Evolutionary conservation across 2,888 invertebrate species (phyloP), one percentile per base, ranked within the genome.

Genomic region (Nephrotoma appendiculata): DNA sequence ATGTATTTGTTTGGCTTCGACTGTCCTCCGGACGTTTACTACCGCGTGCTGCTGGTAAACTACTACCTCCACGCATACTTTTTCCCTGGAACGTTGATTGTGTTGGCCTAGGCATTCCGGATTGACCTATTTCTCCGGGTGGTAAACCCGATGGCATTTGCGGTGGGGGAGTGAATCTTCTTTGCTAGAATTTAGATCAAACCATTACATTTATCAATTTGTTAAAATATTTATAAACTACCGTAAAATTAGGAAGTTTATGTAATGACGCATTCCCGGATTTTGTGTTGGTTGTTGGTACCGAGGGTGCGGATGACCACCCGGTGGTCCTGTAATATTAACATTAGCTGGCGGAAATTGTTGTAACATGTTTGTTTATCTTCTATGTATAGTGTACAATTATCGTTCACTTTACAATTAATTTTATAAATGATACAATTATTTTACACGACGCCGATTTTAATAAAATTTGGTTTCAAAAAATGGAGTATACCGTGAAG

Each of bases 161-260:
- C 86, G 94, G 94, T 43, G 94, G 94, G 42, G 94, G 94, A 86
- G 93, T 95, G 91, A 95, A 95, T 6, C 95, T 95, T 87, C 94
- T 94, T 88, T 96, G 94, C 90, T 93, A 92, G 11, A 87, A 87
- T 87, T 31, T 87, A 52, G 87, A 83, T 43, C 86, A 84, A 52
- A 48, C 12, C 86, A 52, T 84, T 83, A 48, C 83, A 48, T 83
- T 86, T 85, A 31, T 42, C 11, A 15, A 85, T 41, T 2, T 42
- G 52, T 31, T 31, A 31, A 31, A 31, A 31, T 31, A 31, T 31
- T 31, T 31, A 3, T 31, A 31, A 31, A 31, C 93, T 93, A 96
- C 96, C 89, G 96, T 95, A 92, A 96, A 97, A 90, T 93, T 95
- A 88, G 95, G 95, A 94, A 94, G 9, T 95, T 89, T 5, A 90